A percentile compares a stretch with the other conserved stretches of the same genome.
Conservation (phyloP, 1,140 invertebrate species). For the Leptinotarsa undecemlineata region DNA sequence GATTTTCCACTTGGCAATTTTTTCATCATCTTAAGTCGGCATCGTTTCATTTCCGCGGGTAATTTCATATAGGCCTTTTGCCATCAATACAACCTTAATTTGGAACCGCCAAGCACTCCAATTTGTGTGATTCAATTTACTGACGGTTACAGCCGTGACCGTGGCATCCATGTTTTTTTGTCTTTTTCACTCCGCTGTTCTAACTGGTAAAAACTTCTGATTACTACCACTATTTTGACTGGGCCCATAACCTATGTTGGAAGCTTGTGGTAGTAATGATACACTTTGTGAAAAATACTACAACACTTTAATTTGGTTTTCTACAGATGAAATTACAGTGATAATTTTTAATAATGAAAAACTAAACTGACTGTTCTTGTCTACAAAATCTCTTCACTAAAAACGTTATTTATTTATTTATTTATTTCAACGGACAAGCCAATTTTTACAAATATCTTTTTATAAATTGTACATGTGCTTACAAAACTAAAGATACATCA, state of each 20-base stretch:
- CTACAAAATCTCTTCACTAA: too few species aligned
- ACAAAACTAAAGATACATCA: too few species aligned
- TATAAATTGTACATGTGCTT: too few species aligned
- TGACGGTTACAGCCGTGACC: not conserved
- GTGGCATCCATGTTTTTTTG: not conserved
- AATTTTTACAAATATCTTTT: too few species aligned
- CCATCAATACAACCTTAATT: not conserved
- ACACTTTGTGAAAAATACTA: too few species aligned
- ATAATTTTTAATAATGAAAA: too few species aligned
- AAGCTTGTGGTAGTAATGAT: too few species aligned
- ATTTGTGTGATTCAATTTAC: constrained; percentile 10
- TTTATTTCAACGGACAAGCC: too few species aligned
- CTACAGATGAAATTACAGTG: too few species aligned
- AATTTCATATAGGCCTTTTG: not conserved
- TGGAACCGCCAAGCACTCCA: constrained; percentile 1
- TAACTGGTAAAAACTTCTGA: not conserved
- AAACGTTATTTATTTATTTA: too few species aligned
- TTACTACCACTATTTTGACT: not conserved
- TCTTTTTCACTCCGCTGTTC: not conserved
- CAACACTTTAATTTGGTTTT: too few species aligned
- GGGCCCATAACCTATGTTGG: not conserved
- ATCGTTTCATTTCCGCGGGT: not conserved
- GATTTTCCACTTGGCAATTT: not conserved
- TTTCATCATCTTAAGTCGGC: not conserved
- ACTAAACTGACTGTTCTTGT: too few species aligned